Evolutionary conservation across 2,797 vertebrate species (phyloP).

Genomic region (Sebastes glaucus): DNA sequence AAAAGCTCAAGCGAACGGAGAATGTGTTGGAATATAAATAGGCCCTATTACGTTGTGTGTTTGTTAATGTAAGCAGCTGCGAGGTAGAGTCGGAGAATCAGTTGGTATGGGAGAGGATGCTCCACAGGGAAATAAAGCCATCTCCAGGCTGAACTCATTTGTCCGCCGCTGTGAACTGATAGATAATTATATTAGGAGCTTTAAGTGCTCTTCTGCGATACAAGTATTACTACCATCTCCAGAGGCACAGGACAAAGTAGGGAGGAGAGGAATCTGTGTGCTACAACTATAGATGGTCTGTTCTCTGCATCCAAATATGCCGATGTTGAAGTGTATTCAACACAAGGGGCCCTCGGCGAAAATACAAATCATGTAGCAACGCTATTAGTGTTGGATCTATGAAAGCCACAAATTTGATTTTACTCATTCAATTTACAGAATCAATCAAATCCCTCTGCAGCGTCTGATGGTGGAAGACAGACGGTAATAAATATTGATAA

Average conservation of each 20-base stretch:
- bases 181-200: slow-evolving; percentile 72
- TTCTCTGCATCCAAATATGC: slow-evolving; percentile 34
- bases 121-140: slow-evolving; percentile 71
- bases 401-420: slow-evolving; percentile 11
- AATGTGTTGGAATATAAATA: slow-evolving; percentile 53
- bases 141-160: slow-evolving; percentile 67
- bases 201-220: slow-evolving; percentile 67
- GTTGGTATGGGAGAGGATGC: slow-evolving; percentile 34
- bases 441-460: background rate
- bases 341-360: slow-evolving; percentile 5
- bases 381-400: background rate
- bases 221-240: slow-evolving; percentile 60
- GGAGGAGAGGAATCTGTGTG: slow-evolving; percentile 29
- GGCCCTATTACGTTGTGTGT: slow-evolving; percentile 46
- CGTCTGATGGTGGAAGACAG: background rate
- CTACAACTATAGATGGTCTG: slow-evolving; percentile 6
- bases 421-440: background rate
- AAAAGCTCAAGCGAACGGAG: slow-evolving; percentile 33
- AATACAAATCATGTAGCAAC: background rate
- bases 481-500: background rate
- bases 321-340: slow-evolving; percentile 24
- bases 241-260: slow-evolving; percentile 48
- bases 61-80: slow-evolving; percentile 67
- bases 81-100: slow-evolving; percentile 46
- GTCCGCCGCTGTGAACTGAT: slow-evolving; percentile 64